These are phyloP conservation scores for Ellobius talpinus DNA, from an alignment of 2,113 vertebrate species.

Conservation along the genomic window DNA sequence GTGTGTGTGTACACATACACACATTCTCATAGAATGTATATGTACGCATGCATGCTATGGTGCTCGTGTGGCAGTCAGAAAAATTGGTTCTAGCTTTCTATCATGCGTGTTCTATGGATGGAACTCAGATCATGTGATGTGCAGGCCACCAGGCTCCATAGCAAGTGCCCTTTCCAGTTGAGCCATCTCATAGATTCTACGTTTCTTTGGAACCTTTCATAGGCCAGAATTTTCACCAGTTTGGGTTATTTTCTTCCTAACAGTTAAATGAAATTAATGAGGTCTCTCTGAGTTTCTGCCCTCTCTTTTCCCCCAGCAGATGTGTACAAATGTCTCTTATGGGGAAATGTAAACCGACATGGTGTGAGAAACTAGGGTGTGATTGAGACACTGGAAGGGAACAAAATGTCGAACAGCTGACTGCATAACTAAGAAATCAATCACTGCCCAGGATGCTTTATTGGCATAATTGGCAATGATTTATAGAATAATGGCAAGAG, in stretches of 20 bases:
- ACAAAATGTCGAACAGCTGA: constrained; percentile 78
- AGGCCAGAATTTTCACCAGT: constrained; percentile 43
- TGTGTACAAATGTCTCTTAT: constrained; percentile 72
- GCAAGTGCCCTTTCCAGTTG: not conserved
- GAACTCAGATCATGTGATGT: not conserved
- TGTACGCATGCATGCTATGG: not conserved
- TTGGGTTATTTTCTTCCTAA: constrained; percentile 6
- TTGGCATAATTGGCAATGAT: constrained; percentile 81
- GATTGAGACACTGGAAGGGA: constrained; percentile 69
- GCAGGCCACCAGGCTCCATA: not conserved
- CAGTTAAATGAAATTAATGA: constrained; percentile 63
- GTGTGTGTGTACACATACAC: fast-evolving
- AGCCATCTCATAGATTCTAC: not conserved
- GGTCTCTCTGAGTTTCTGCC: constrained; percentile 63
- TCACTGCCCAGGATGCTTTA: constrained; percentile 76
- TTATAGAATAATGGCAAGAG: constrained; percentile 78
- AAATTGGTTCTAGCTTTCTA: not conserved
- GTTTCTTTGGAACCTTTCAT: not conserved
- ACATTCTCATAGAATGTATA: not conserved
- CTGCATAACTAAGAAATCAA: constrained; percentile 79
- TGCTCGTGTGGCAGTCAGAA: not conserved
- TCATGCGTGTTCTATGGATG: not conserved
- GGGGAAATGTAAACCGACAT: constrained; percentile 44
- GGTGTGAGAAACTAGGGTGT: constrained; percentile 64
- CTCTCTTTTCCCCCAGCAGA: constrained; percentile 67